These are phyloP conservation scores for Linurgus olivaceus DNA, from an alignment of 2,797 vertebrate species.

Conservation along the genomic window DNA sequence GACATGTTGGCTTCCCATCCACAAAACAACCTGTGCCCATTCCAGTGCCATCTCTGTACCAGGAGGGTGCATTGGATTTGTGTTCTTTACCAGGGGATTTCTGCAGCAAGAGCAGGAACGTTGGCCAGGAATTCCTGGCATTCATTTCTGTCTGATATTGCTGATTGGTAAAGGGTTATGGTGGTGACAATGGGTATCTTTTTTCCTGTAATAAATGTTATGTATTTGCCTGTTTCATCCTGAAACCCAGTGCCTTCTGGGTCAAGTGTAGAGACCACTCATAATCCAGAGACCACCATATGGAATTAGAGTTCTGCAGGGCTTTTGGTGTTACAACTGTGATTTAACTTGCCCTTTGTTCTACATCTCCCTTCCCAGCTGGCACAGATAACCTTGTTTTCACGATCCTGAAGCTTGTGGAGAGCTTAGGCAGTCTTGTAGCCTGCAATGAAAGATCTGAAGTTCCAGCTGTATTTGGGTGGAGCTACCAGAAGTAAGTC, in stretches of 20 bases:
- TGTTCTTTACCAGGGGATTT: background rate
- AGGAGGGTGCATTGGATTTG: background rate
- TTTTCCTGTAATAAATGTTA: background rate
- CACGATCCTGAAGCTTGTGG: background rate
- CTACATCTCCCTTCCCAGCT: background rate
- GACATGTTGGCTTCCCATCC: background rate
- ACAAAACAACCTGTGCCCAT: fast-evolving
- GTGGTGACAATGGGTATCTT: background rate
- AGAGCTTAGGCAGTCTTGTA: background rate
- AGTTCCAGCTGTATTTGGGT: background rate
- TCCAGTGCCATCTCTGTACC: background rate
- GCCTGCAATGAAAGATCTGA: background rate
- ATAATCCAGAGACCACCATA: background rate
- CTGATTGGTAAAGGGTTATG: background rate
- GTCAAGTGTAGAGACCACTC: background rate
- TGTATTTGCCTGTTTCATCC: background rate
- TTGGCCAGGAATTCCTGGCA: background rate
- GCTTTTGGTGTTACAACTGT: background rate
- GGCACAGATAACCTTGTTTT: background rate
- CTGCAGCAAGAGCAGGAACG: background rate
- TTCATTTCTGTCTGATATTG: background rate
- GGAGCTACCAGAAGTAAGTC: background rate
- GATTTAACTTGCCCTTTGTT: background rate
- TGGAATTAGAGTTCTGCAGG: background rate
- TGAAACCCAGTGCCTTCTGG: background rate